Evolutionary conservation across 2,888 invertebrate species (phyloP).

Genomic region (Gortyna flavago): DNA sequence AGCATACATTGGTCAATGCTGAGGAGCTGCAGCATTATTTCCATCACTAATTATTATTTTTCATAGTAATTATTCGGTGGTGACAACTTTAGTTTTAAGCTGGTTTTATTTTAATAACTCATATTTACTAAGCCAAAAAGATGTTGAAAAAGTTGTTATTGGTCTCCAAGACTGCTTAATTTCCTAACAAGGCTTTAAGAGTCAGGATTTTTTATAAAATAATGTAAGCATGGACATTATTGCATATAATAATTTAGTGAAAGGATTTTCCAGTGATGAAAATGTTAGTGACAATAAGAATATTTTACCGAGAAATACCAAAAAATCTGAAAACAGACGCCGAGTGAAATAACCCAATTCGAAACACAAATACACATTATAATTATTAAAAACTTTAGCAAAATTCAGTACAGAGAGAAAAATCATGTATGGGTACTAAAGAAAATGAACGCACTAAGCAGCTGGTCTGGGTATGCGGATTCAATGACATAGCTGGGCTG

Average conservation of each 20-base stretch:
- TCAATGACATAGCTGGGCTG: constrained; percentile 18
- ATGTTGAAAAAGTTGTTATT: constrained; percentile 29
- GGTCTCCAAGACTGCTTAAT: constrained; percentile 39
- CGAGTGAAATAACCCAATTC: background rate
- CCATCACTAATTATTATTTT: constrained; percentile 68
- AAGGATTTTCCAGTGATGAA: constrained; percentile 22
- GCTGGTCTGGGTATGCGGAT: constrained; percentile 11
- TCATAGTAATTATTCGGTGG: constrained; percentile 50
- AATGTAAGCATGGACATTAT: constrained; percentile 13
- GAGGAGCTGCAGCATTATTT: constrained; percentile 85
- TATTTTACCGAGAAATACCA: constrained; percentile 39
- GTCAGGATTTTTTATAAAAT: background rate
- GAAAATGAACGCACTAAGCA: constrained; percentile 9
- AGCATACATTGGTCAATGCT: constrained; percentile 77
- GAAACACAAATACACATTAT: background rate
- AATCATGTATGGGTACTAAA: background rate
- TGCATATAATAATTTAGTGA: constrained; percentile 20
- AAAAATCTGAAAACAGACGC: constrained; percentile 25
- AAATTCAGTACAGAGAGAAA: background rate
- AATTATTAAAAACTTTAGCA: background rate
- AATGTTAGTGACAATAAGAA: constrained; percentile 18
- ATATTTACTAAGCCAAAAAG: constrained; percentile 43
- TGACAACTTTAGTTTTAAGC: constrained; percentile 38
- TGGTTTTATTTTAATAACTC: constrained; percentile 38
- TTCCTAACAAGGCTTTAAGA: constrained; percentile 26